Conservation (phyloP, 2,113 vertebrate genomes). For the Falco punctatus region DNA sequence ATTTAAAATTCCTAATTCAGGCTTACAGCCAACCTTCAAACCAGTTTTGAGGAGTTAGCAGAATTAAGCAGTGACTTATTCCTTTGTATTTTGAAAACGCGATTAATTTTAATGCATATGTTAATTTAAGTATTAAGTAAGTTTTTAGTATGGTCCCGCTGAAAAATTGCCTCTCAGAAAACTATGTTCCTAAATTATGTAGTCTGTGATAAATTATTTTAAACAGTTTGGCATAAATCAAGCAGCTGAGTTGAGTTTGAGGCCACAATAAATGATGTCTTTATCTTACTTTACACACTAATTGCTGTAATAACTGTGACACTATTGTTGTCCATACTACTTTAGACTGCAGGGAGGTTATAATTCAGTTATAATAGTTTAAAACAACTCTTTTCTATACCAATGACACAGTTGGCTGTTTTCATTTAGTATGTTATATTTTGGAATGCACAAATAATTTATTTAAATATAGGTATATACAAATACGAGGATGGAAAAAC, state of each 20-base stretch:
- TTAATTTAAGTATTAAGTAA: neutral
- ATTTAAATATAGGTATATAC: conserved; percentile 80
- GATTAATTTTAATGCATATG: neutral
- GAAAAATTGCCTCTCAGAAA: neutral
- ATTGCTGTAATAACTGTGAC: conserved; percentile 20
- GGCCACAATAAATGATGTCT: neutral
- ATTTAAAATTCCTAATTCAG: neutral
- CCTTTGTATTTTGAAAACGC: conserved; percentile 4
- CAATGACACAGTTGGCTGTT: neutral
- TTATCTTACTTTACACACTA: neutral
- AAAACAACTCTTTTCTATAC: conserved; percentile 38
- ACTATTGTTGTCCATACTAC: neutral
- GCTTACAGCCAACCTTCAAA: neutral
- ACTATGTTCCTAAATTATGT: conserved; percentile 14
- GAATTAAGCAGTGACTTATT: neutral
- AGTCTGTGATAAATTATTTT: neutral
- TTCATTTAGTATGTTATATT: conserved; percentile 54
- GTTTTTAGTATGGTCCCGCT: neutral
- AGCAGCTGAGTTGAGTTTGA: neutral
- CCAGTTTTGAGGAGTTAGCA: neutral
- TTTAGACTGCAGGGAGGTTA: conserved; percentile 13
- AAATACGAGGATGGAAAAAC: conserved; percentile 63
- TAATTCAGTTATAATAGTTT: conserved; percentile 56
- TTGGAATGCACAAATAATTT: conserved; percentile 81
- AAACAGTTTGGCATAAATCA: conserved; percentile 29